Evolutionary conservation across 2,113 vertebrate species (phyloP), one percentile per base, ranked within the genome.

Genomic region (Petrocephalus microphthalmus): DNA sequence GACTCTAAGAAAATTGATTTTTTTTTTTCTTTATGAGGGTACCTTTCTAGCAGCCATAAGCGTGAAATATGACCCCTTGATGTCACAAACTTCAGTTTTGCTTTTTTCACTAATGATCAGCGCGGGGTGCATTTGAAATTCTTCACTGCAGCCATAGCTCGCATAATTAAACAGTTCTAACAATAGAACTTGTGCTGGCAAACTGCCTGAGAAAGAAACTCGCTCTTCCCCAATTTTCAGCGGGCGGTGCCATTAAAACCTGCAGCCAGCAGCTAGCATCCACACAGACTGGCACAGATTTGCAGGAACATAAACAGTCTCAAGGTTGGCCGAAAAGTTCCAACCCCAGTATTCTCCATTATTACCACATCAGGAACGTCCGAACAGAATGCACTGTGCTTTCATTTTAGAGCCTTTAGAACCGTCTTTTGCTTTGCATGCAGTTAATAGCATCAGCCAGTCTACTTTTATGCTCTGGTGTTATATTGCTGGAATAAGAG

Each of bases 1-100:
- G 96, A 99, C 96, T 97, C 98, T 97, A 96, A 97, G 97, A 97
- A 98, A 98, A 99, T 98, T 98, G 97, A 98, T 98, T 99, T 98
- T 97, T 96, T 56, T 64, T 98, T 99, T 98, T 97, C 96, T 42
- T 42, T 42, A 42, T 96, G 96, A 97, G 96, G 96, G 96, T 95
- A 96, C 95, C 97, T 97, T 98, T 98, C 98, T 98, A 99, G 97
- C 97, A 97, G 96, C 96, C 97, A 96, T 98, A 96, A 96, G 97
- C 96, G 96, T 99, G 97, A 98, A 98, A 98, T 98, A 98, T 99
- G 97, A 98, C 98, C 96, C 96, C 97, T 98, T 98, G 96, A 97
- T 97, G 96, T 96, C 81, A 97, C 95, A 95, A 97, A 97, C 97
- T 56, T n/a, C n/a, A 37, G 22, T 94, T 90, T 87, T 95, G 94